Percentiles rank a stretch among this genome's conserved stretches.
Conservation (phyloP, 2,113 vertebrate species). For the Rhegmatorhina hoffmannsi region DNA sequence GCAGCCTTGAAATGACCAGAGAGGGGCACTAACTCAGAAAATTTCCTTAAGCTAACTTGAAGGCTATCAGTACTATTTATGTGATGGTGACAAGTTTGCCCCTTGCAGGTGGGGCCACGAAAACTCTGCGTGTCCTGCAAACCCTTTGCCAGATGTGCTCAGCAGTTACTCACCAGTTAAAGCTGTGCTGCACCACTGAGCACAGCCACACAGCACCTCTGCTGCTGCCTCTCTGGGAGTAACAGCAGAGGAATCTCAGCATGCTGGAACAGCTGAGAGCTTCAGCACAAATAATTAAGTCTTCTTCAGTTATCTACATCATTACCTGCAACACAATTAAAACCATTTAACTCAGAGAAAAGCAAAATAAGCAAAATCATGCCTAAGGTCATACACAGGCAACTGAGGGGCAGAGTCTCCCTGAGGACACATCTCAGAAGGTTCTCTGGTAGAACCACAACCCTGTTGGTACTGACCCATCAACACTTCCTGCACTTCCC, state of each 20-base stretch:
- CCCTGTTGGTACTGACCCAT: neutral
- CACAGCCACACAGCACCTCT: neutral
- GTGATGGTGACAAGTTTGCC: neutral
- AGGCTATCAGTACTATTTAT: neutral
- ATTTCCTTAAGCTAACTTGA: neutral
- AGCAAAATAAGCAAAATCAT: neutral
- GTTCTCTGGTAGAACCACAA: neutral
- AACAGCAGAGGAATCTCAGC: neutral
- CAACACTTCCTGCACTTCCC: neutral
- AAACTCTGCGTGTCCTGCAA: neutral
- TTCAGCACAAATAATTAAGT: neutral
- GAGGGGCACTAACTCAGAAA: neutral
- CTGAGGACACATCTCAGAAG: fast-evolving
- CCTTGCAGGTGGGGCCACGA: neutral
- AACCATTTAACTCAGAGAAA: neutral
- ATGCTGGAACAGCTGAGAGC: neutral
- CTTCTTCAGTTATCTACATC: neutral
- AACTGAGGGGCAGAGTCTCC: neutral
- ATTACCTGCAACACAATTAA: neutral
- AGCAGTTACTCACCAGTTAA: neutral
- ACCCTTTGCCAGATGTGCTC: neutral
- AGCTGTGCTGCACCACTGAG: fast-evolving
- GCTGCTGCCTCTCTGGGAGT: neutral
- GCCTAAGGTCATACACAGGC: neutral
- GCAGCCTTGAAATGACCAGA: neutral